phyloP scores from a whole-genome alignment of 1,140 invertebrate species.

The Penaeus indicus region DNA sequence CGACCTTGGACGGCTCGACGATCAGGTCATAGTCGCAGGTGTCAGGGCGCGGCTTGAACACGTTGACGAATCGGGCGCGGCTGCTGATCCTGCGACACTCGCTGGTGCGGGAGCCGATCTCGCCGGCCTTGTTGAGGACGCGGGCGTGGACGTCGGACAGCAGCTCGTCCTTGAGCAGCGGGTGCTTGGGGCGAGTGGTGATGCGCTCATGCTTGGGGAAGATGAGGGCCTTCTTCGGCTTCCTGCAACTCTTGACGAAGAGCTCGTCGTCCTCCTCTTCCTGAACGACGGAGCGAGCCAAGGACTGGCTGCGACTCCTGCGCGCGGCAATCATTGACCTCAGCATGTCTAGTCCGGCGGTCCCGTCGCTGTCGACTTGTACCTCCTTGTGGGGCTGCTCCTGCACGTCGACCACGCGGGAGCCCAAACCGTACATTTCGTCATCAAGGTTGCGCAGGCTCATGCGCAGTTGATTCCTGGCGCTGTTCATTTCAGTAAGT shows the following conservation, averaged over 20 bases:
- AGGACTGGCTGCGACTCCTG: slow-evolving; percentile 18
- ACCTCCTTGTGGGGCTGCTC: slow-evolving; percentile 40
- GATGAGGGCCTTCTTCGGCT: slow-evolving; percentile 18
- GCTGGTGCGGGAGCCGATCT: slow-evolving; percentile 44
- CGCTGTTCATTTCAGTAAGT: slow-evolving; percentile 56
- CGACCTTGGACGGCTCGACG: slow-evolving; percentile 54
- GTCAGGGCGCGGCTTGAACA: slow-evolving; percentile 57
- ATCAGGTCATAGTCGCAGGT: slow-evolving; percentile 57
- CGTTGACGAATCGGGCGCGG: slow-evolving; percentile 62
- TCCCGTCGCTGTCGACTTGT: slow-evolving; percentile 7
- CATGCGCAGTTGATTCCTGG: slow-evolving; percentile 51
- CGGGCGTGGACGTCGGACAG: slow-evolving; percentile 61
- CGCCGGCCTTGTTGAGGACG: slow-evolving; percentile 60
- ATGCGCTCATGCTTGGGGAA: slow-evolving; percentile 7
- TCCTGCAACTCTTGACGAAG: slow-evolving; percentile 37
- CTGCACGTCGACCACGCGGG: slow-evolving; percentile 44
- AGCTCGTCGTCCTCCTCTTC: slow-evolving; percentile 42
- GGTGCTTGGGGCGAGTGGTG: slow-evolving; percentile 35
- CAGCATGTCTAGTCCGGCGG: slow-evolving; percentile 38
- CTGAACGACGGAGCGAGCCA: background rate
- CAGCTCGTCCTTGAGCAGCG: slow-evolving; percentile 41
- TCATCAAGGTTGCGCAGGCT: slow-evolving; percentile 58
- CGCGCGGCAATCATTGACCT: slow-evolving; percentile 34
- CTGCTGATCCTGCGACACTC: slow-evolving; percentile 61
- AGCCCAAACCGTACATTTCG: slow-evolving; percentile 35